A percentile compares a stretch with the other conserved stretches of the same genome.
These are phyloP conservation scores for Chaetops frenatus DNA, from an alignment of 2,113 vertebrate species.

Conservation along the genomic window DNA sequence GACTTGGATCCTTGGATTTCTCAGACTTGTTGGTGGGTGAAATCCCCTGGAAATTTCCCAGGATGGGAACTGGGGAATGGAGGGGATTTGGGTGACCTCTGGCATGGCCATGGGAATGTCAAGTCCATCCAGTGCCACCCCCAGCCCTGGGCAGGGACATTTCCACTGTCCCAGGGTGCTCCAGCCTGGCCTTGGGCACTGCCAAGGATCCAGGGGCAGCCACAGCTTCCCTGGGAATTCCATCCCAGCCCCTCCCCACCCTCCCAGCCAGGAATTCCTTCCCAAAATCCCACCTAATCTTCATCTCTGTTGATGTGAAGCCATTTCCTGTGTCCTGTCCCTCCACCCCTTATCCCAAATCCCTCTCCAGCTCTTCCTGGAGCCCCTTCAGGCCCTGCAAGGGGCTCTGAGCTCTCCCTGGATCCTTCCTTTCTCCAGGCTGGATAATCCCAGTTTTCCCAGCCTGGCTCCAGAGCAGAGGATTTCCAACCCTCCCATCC, in stretches of 20 bases:
- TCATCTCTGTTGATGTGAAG: no score
- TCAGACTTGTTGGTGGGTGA: not conserved
- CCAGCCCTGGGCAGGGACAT: not conserved
- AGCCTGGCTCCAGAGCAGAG: not conserved
- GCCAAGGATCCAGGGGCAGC: not conserved
- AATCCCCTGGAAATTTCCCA: not conserved
- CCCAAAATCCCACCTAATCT: not conserved
- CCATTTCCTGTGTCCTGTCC: not conserved
- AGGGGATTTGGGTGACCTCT: fast-evolving
- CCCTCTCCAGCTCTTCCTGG: not conserved
- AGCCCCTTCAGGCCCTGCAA: not conserved
- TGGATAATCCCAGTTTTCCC: not conserved
- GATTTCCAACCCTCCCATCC: not conserved
- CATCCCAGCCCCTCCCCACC: fast-evolving
- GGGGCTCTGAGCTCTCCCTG: not conserved
- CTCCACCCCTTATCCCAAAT: not conserved
- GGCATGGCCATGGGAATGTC: not conserved
- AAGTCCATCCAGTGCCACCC: no score
- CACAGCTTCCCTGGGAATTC: not conserved
- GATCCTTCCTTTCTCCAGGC: not conserved
- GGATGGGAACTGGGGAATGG: fast-evolving
- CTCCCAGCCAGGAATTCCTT: fast-evolving
- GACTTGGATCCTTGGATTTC: not conserved
- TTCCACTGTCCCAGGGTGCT: fast-evolving
- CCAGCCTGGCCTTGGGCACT: not conserved